Evolutionary conservation across 35 echinoderm and acorn worm species (phyloP), one percentile per base, ranked within the genome.

Genomic region (Ophiothrix spiculata): DNA sequence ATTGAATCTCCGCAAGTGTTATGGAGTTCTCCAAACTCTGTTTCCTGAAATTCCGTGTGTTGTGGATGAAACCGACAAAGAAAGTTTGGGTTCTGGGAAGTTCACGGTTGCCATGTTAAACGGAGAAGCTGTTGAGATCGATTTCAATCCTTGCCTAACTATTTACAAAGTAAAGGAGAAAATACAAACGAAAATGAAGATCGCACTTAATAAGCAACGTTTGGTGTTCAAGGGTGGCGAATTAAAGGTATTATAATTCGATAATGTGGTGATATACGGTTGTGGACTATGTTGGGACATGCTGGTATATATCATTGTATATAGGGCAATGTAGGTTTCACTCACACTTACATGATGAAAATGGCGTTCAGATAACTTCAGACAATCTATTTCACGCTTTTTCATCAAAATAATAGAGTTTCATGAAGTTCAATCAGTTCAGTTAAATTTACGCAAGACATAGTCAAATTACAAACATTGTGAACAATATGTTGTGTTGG

Each of bases 151-250:
- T 33, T 10, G 37, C 81, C 35, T 83, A 34, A 83, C 81, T 17
- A 41, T 83, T 17, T 45, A 29, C 15, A 83, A 32, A 32, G 38
- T 83, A 33, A 83, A 41, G 45, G 40, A 49, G 81, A 49, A 56
- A 11, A 46, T 83, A 15, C 35, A 32, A 21, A 35, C 45, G 45
- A 21, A 56, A 29, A 33, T 83, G 2, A 41, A 41, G 23, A 46
- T 83, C 19, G 39, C 81, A 8, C 23, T 36, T 31, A 28, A 83
- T 39, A 83, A 49, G 21, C 81, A 83, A 83, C 81, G 45, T 12
- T 31, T 83, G n/a, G 45, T 83, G 45, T 83, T 56, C 81, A 83
- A 83, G 45, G 81, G 81, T 12, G 32, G 32, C 12, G 81, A 83
- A 56, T 41, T 83, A 46, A 83, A 83, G 81, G 81, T 35, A 79